These are phyloP conservation scores for Marisa cornuarietis DNA, from an alignment of 1,140 invertebrate species.

Conservation along the genomic window DNA sequence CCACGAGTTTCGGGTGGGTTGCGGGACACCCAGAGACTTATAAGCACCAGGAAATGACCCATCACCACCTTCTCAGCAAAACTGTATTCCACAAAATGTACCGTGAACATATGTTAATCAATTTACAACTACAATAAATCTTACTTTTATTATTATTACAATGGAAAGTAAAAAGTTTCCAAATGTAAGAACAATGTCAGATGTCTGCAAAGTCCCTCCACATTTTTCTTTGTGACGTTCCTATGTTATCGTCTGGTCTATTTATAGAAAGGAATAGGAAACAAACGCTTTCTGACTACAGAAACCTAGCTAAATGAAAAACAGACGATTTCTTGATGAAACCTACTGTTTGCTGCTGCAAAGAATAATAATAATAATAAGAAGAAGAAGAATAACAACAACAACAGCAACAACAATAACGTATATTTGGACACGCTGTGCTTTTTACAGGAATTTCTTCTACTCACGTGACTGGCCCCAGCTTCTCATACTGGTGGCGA, in stretches of 20 bases:
- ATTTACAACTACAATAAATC: not conserved
- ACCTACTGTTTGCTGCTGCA: too few species aligned
- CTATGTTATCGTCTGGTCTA: too few species aligned
- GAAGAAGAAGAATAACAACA: not conserved
- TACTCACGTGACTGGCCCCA: not conserved
- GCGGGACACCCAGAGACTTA: slow-evolving; percentile 88
- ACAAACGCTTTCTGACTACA: too few species aligned
- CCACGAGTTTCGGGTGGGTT: slow-evolving; percentile 84
- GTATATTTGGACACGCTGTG: not conserved
- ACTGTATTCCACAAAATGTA: slow-evolving; percentile 35
- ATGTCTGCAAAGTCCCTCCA: not conserved
- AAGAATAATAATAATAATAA: too few species aligned
- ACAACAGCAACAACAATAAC: not conserved
- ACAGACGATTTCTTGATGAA: not conserved
- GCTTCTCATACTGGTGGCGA: not conserved
- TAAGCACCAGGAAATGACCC: slow-evolving; percentile 79
- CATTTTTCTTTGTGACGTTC: not conserved
- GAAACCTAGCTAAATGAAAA: too few species aligned
- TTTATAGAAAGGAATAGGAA: too few species aligned
- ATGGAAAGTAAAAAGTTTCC: not conserved
- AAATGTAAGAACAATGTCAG: not conserved
- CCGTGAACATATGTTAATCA: not conserved
- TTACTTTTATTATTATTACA: not conserved
- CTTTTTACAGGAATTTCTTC: not conserved
- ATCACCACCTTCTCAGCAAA: slow-evolving; percentile 81